Evolutionary conservation across 2,888 invertebrate species (phyloP), one percentile per base, ranked within the genome.

Genomic region (Minunthozetes semirufus): DNA sequence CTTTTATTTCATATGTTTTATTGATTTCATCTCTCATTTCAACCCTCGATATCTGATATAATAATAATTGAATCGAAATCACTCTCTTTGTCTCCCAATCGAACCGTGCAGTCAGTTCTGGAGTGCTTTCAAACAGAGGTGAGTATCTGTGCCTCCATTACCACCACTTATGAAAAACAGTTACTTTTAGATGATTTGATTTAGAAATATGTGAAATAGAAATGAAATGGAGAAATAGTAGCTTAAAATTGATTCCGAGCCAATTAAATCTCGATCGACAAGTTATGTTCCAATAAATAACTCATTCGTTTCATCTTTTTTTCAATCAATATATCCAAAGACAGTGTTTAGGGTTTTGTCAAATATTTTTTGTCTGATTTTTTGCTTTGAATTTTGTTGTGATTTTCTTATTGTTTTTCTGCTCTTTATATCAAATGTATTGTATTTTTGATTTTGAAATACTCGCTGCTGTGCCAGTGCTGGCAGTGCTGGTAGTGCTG

Each of bases 51-150:
- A 29, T 59, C 25, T 59, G 27, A n/a, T 50, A 50, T 50, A 66
- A 66, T 22, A 66, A 66, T 33, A 33, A 66, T 66, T 25, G 38
- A 29, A 71, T 46, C 33, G n/a, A 38, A 48, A 50, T 17, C n/a
- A 48, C 27, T 27, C 15, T 19, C 27, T 33, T 19, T 38, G n/a
- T 33, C n/a, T 66, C 17, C 5, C 19, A 42, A 38, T 68, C 48
- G n/a, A 48, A 71, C 75, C 66, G 66, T 76, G 76, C 79, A 94
- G 94, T 92, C 91, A 93, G 88, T 94, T 94, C 90, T 94, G 94
- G 94, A 94, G 93, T 89, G 92, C 94, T 91, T 94, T 94, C 92
- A 94, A 94, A 86, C 91, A 93, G 88, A 94, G 94, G 94, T 94
- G 94, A 94, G 93, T 80, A 79, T 77, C 42, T 70, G 48, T 38